phyloP scores from a whole-genome alignment of 92 coral and sea anemone species.

The Parazoanthus swiftii region DNA sequence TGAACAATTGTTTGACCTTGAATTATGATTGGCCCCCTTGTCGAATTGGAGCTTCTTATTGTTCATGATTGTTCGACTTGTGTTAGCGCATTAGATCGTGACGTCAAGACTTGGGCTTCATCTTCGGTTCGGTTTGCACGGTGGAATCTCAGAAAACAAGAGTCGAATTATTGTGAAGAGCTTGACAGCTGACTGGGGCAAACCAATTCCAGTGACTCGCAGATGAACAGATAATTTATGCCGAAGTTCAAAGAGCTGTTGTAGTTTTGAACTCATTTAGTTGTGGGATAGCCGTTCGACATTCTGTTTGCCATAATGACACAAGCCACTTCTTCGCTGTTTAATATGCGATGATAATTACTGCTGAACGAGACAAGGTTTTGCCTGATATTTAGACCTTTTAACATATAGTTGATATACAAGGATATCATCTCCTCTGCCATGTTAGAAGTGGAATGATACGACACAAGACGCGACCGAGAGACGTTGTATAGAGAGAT shows the following conservation, averaged over 20 bases:
- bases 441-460: constrained; percentile 22
- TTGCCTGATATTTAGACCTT: background rate
- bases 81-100: constrained; percentile 14
- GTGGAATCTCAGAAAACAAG: constrained; percentile 21
- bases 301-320: constrained; percentile 17
- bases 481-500: constrained; percentile 26
- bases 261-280: constrained; percentile 1
- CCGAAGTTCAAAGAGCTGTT: background rate
- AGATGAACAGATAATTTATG: background rate
- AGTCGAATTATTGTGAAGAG: background rate
- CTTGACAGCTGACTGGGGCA: background rate
- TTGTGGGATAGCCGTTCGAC: constrained; percentile 21
- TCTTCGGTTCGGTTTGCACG: background rate
- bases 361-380: constrained; percentile 1
- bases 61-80: constrained; percentile 26
- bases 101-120: constrained; percentile 32
- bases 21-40: constrained; percentile 28
- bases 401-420: background rate
- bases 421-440: constrained; percentile 4
- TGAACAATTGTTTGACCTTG: constrained; percentile 20
- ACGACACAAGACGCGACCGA: constrained; percentile 10
- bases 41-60: background rate
- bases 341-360: constrained; percentile 25
- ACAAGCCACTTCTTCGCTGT: constrained; percentile 27
- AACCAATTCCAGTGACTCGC: background rate